Percentiles rank a stretch among this genome's conserved stretches.
Evolutionary conservation across 2,797 vertebrate genomes (phyloP).

Genomic region (Mastacembelus armatus): DNA sequence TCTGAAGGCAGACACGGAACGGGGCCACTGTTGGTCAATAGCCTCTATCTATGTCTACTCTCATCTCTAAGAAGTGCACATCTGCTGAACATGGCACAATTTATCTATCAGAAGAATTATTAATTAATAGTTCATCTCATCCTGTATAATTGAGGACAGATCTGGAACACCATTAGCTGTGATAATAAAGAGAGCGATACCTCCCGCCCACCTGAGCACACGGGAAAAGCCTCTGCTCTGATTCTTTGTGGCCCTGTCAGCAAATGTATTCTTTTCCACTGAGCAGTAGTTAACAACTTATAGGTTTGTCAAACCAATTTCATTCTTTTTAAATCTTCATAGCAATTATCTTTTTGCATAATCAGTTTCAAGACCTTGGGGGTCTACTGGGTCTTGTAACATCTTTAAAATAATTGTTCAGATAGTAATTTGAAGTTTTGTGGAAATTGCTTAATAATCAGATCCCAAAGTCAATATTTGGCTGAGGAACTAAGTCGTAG

Average conservation of each 20-base stretch:
- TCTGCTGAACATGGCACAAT: conserved; percentile 84
- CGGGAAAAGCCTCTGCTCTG: conserved; percentile 66
- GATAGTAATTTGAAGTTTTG: conserved; percentile 85
- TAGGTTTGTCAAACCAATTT: conserved; percentile 88
- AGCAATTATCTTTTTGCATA: conserved; percentile 87
- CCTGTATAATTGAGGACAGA: conserved; percentile 85
- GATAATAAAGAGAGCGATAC: conserved; percentile 84
- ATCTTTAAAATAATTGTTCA: conserved; percentile 87
- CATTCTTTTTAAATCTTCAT: conserved; percentile 86
- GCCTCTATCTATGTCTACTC: conserved; percentile 59
- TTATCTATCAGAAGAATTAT: conserved; percentile 84
- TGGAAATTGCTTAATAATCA: conserved; percentile 88
- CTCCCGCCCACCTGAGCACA: conserved; percentile 83
- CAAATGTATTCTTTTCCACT: conserved; percentile 85
- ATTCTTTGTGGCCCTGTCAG: conserved; percentile 83
- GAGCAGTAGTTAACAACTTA: conserved; percentile 86
- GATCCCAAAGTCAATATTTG: conserved; percentile 86
- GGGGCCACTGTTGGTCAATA: conserved; percentile 74
- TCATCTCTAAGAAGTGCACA: conserved; percentile 71
- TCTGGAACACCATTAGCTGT: conserved; percentile 83
- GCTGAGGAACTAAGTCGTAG: conserved; percentile 79
- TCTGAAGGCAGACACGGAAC: conserved; percentile 35
- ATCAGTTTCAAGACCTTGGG: conserved; percentile 86
- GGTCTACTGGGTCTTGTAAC: conserved; percentile 82
- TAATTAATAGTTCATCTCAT: conserved; percentile 86